Base-by-base conservation (phyloP, 2,888 invertebrate genomes). In the Nomada fabriciana region DNA sequence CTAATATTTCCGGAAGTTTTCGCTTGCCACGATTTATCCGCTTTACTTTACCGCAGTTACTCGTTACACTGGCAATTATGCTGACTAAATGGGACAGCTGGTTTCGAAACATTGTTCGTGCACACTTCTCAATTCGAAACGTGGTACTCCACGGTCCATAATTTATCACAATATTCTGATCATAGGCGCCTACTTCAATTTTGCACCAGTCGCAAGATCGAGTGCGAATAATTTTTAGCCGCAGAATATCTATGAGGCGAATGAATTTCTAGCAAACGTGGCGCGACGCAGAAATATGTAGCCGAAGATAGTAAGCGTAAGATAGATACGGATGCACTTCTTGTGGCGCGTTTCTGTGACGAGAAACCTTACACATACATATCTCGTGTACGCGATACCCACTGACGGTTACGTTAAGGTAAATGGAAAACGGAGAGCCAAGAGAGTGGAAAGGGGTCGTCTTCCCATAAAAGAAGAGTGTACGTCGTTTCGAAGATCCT, bases 291-390 rank as follows among this genome's bases (percentile, higher is more conserved):
- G 7, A 29, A 7, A 57, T 36, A 18, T 20, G 47, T 50, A n/a
- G 2, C 10, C 29, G 36, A 70, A 36, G 50, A 42, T 36, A 52
- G 13, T 36, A 36, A 71, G n/a, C 18, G 71, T 42, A 71, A 50
- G 20, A 63, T 55, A 69, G 23, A 29, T 52, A 67, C 68, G 55
- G 36, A 53, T 71, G 67, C 59, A 63, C 53, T 67, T 80, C 71
- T 63, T 50, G 47, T 23, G 61, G 65, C 52, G 53, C 69, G 61
- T 65, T 65, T 69, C 65, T 47, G 7, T 82, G 57, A 68, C 83
- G 85, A 70, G 86, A 86, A 86, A 81, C 67, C 84, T 81, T 82
- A 29, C 29, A 29, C 29, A 76, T 81, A 29, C 29, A 76, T 81
- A 83, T 76, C 75, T 47, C 53, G 60, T 68, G 71, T 61, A 73